Evolutionary conservation across 23 tunicate species (phyloP), one percentile per base, ranked within the genome.

Genomic region (Corella eumyota): DNA sequence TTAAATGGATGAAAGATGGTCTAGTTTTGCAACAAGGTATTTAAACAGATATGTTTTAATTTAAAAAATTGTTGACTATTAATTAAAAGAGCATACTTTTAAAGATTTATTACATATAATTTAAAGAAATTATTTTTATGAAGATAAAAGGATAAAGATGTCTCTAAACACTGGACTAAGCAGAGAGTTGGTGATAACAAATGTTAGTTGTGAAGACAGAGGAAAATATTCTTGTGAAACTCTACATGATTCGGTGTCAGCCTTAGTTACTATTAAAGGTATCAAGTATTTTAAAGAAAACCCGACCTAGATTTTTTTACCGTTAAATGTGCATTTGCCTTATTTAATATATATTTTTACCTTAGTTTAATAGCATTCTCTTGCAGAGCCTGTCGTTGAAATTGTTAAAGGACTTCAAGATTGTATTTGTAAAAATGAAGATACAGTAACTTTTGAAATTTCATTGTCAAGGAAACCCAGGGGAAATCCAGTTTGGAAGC

Each of bases 141-240:
- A n/a, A n/a, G n/a, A n/a, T n/a, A n/a, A n/a, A n/a, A n/a, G n/a
- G n/a, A n/a, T n/a, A n/a, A n/a, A n/a, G n/a, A n/a, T n/a, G n/a
- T n/a, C n/a, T n/a, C n/a, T n/a, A n/a, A n/a, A n/a, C n/a, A n/a
- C n/a, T n/a, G n/a, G n/a, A n/a, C n/a, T n/a, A 9, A 55, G n/a
- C 11, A 9, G 63, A 24, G 3, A 7, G 9, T 62, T 72, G 32
- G 25, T 32, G 50, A 62, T 72, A 32, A 34, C 24, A 11, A 32
- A 64, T 7, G 65, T 65, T 17, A 54, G 37, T 25, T 23, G 28
- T 9, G 64, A 54, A 22, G 80, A 74, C 61, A 50, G 58, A 2
- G 80, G 80, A 32, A 48, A 26, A 15, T 74, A 74, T 37, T 44
- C 71, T 0, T 74, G 80, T 46, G 80, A 74, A 44, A 74, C 80